These are phyloP conservation scores for Meloidogyne hapla DNA, from an alignment of 1,140 invertebrate species.

Conservation along the genomic window DNA sequence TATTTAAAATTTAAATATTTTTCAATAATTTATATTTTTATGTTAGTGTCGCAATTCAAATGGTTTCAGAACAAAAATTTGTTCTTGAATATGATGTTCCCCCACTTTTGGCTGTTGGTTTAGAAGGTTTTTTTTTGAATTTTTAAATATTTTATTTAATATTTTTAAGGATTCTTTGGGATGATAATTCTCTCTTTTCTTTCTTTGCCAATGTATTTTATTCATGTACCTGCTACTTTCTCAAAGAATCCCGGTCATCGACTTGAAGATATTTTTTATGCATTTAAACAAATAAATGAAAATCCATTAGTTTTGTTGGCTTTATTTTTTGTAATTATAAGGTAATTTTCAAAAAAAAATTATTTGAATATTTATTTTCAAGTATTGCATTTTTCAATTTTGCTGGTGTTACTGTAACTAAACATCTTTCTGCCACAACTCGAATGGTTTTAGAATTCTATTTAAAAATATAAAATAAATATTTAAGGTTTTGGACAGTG, in stretches of 20 bases:
- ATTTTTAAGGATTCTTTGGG: slow-evolving; percentile 49
- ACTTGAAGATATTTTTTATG: slow-evolving; percentile 47
- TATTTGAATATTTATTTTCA: slow-evolving; percentile 63
- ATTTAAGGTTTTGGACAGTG: slow-evolving; percentile 72
- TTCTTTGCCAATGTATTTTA: slow-evolving; percentile 55
- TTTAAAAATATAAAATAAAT: not conserved
- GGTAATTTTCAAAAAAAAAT: slow-evolving; percentile 21
- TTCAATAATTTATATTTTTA: not conserved
- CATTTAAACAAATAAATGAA: slow-evolving; percentile 48
- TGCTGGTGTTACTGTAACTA: slow-evolving; percentile 89
- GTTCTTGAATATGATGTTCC: slow-evolving; percentile 79
- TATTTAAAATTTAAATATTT: not conserved
- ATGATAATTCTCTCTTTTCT: slow-evolving; percentile 42
- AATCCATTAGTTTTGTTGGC: slow-evolving; percentile 36
- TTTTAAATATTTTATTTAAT: slow-evolving; percentile 4
- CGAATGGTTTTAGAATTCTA: slow-evolving; percentile 35
- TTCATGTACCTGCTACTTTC: slow-evolving; percentile 49
- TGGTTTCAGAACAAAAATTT: slow-evolving; percentile 88
- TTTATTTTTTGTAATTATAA: slow-evolving; percentile 65
- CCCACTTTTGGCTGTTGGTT: slow-evolving; percentile 78
- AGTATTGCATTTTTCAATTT: slow-evolving; percentile 94
- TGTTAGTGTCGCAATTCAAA: slow-evolving; percentile 78
- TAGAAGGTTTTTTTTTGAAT: slow-evolving; percentile 74
- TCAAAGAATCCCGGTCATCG: slow-evolving; percentile 48
- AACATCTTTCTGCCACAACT: slow-evolving; percentile 70